Evolutionary conservation across 2,113 vertebrate genomes (phyloP).

Genomic region (Narcine bancroftii): DNA sequence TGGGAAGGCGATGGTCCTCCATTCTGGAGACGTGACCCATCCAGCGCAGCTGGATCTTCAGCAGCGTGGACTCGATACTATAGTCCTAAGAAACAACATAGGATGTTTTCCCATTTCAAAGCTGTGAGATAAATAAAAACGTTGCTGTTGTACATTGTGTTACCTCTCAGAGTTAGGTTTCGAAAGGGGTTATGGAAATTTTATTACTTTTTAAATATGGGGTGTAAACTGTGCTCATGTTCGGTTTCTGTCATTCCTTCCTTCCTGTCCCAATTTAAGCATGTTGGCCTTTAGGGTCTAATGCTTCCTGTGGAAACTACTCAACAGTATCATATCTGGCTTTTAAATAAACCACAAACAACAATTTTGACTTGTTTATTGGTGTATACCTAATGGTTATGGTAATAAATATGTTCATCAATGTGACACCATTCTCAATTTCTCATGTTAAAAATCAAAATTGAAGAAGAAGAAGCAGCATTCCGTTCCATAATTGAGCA

Average conservation of each 20-base stretch:
- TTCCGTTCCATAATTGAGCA: not conserved
- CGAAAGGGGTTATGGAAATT: not conserved
- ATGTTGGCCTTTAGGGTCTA: not conserved
- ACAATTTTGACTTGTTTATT: not conserved
- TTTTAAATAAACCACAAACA: not conserved
- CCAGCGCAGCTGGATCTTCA: too few relatives aligned
- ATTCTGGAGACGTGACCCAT: too few relatives aligned
- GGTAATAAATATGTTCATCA: too few relatives aligned
- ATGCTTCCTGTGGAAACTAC: not conserved
- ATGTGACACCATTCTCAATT: not conserved
- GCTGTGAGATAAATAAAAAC: too few relatives aligned
- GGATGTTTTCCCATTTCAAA: too few relatives aligned
- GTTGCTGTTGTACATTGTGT: not conserved
- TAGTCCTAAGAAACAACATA: too few relatives aligned
- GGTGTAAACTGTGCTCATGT: not conserved
- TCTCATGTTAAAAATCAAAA: not conserved
- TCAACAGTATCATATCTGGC: not conserved
- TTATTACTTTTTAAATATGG: not conserved
- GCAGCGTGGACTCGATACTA: too few relatives aligned
- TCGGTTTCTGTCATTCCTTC: not conserved
- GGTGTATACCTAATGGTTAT: not conserved
- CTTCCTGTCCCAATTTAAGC: not conserved
- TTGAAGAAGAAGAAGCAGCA: not conserved
- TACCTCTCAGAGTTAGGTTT: not conserved
- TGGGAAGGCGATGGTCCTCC: too few relatives aligned